Percentiles rank a stretch among this genome's conserved stretches.
These are phyloP conservation scores for Semotilus atromaculatus DNA, from an alignment of 2,797 vertebrate genomes.

Conservation along the genomic window DNA sequence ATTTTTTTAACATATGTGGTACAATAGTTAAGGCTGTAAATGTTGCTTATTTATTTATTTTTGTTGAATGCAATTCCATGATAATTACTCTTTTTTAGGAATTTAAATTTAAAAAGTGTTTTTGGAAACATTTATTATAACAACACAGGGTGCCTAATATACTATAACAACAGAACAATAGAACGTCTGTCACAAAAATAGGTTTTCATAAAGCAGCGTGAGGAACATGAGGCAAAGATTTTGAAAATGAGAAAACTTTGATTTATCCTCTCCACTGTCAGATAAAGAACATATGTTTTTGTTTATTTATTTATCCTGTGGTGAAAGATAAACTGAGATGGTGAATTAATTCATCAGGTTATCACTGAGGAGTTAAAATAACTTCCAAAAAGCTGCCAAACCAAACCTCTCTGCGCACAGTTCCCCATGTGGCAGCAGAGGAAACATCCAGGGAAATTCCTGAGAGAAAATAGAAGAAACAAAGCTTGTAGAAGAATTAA, in stretches of 20 bases:
- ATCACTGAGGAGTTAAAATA: constrained; percentile 34
- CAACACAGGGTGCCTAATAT: not conserved
- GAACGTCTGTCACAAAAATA: not conserved
- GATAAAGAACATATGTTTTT: constrained; percentile 46
- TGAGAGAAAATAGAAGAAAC: constrained; percentile 30
- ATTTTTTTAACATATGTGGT: no score
- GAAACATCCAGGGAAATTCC: constrained; percentile 39
- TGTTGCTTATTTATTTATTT: not conserved
- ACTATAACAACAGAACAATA: not conserved
- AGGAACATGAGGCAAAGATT: not conserved
- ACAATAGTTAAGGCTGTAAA: no score
- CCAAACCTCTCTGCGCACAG: constrained; percentile 24
- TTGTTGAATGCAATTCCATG: not conserved
- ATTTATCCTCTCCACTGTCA: constrained; percentile 28
- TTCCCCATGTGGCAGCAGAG: constrained; percentile 17
- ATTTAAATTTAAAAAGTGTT: not conserved
- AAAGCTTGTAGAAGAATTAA: constrained; percentile 20
- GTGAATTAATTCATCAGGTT: constrained; percentile 31
- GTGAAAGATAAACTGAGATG: constrained; percentile 36
- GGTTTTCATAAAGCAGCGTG: not conserved
- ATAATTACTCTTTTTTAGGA: not conserved
- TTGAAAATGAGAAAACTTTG: not conserved
- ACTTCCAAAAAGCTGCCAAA: constrained; percentile 28
- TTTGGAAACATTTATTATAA: not conserved
- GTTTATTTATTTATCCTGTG: constrained; percentile 43